Conservation (phyloP, 2,797 vertebrate species). For the Lindbergichthys nudifrons region DNA sequence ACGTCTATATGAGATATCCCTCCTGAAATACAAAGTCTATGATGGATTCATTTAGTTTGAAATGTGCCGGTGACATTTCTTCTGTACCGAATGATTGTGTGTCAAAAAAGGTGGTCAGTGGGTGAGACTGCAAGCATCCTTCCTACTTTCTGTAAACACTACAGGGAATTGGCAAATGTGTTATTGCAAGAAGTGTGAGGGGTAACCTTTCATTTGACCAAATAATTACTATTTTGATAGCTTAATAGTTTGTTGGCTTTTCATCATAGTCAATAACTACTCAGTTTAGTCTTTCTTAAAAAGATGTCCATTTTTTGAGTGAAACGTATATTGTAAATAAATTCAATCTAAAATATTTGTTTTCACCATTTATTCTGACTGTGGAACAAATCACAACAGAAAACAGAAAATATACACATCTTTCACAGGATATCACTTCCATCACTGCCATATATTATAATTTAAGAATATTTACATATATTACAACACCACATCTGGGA, state of each 20-base stretch:
- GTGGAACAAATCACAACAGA: conserved; percentile 73
- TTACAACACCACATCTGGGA: conserved; percentile 70
- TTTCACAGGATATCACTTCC: conserved; percentile 69
- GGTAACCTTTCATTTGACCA: neutral
- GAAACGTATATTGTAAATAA: conserved; percentile 27
- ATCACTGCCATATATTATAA: conserved; percentile 85
- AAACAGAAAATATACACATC: conserved; percentile 82
- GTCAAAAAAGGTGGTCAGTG: neutral
- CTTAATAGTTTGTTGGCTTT: neutral
- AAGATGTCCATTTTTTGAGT: neutral
- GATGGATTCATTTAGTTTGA: neutral
- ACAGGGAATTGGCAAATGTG: neutral
- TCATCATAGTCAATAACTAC: neutral
- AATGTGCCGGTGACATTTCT: neutral
- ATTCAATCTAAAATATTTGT: conserved; percentile 19
- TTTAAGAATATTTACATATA: conserved; percentile 88
- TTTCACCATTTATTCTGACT: conserved; percentile 74
- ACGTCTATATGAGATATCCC: too few relatives aligned
- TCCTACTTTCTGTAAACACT: neutral
- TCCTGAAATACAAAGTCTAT: too few relatives aligned
- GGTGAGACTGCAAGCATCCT: neutral
- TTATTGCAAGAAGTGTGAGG: neutral
- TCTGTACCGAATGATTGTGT: neutral
- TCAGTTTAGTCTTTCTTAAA: neutral
- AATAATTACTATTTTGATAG: neutral